These are phyloP conservation scores for Bombus waltoni DNA, from an alignment of 1,140 invertebrate species.

Conservation along the genomic window DNA sequence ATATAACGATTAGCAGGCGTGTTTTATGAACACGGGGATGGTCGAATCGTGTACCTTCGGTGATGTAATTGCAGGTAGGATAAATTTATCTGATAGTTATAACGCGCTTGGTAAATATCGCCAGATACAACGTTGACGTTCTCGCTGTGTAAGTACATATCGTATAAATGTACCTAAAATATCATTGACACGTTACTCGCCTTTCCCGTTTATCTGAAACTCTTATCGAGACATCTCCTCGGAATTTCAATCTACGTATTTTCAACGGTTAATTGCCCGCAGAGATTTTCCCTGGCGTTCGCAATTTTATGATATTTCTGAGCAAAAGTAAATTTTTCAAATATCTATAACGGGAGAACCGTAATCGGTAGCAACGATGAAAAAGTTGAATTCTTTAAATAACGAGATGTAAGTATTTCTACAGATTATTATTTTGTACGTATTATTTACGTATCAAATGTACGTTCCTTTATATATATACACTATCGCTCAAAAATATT, in stretches of 20 bases:
- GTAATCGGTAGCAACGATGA: too few species aligned
- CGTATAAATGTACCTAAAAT: constrained; percentile 26
- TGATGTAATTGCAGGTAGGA: constrained; percentile 43
- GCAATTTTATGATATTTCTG: too few species aligned
- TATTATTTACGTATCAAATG: too few species aligned
- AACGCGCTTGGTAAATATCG: constrained; percentile 40
- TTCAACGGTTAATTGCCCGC: not conserved
- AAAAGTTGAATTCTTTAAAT: too few species aligned
- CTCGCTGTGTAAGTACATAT: not conserved
- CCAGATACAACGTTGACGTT: constrained; percentile 29
- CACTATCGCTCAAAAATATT: too few species aligned
- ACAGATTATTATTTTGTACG: too few species aligned
- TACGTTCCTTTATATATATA: too few species aligned
- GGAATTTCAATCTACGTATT: not conserved
- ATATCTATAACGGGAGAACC: too few species aligned
- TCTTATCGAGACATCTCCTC: not conserved
- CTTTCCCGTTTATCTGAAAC: not conserved
- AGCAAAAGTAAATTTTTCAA: too few species aligned
- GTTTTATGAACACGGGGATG: constrained; percentile 38
- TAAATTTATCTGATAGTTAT: constrained; percentile 45
- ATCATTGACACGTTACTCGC: constrained; percentile 12
- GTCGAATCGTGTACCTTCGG: constrained; percentile 25
- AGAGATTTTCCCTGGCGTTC: not conserved
- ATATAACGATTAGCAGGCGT: constrained; percentile 46
- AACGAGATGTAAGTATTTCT: too few species aligned